A percentile compares a stretch with the other conserved stretches of the same genome.
These are phyloP conservation scores for Aphelenchoides fujianensis DNA, from an alignment of 1,140 invertebrate species.

Conservation along the genomic window DNA sequence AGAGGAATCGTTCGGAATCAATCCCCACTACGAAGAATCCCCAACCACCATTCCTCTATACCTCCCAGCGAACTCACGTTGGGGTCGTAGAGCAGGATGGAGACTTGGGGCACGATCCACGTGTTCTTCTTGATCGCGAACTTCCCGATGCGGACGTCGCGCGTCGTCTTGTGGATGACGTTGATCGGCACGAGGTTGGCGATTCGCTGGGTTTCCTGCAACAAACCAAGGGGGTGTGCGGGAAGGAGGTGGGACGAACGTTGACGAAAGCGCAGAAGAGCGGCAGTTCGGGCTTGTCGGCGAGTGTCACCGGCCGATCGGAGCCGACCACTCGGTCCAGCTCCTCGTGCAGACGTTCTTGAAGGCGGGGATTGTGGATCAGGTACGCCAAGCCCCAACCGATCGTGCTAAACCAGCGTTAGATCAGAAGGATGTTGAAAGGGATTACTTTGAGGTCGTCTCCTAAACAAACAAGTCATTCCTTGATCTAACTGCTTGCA, in stretches of 20 bases:
- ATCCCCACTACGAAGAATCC: too few relatives aligned
- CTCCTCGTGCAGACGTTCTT: slow-evolving; percentile 27
- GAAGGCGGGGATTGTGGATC: slow-evolving; percentile 33
- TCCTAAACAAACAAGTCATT: not conserved
- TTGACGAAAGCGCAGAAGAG: slow-evolving; percentile 16
- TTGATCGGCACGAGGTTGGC: slow-evolving; percentile 26
- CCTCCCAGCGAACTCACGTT: not conserved
- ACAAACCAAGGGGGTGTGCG: too few relatives aligned
- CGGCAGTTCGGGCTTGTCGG: slow-evolving; percentile 21
- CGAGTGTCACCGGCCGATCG: slow-evolving; percentile 21
- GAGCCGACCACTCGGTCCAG: slow-evolving; percentile 25
- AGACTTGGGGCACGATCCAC: slow-evolving; percentile 9
- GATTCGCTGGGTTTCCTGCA: slow-evolving; percentile 16
- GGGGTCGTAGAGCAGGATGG: slow-evolving; percentile 18
- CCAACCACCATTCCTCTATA: too few relatives aligned
- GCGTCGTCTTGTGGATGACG: not conserved
- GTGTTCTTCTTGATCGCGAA: slow-evolving; percentile 10
- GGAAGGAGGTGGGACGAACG: too few relatives aligned
- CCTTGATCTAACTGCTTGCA: not conserved
- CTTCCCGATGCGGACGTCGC: slow-evolving; percentile 10
- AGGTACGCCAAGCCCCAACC: slow-evolving; percentile 18
- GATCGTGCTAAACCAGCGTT: too few relatives aligned
- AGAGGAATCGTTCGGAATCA: too few relatives aligned
- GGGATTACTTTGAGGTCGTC: slow-evolving; percentile 13
- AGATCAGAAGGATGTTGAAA: too few relatives aligned